Conservation (phyloP, 1,140 invertebrate species). For the Drosophila tsacasi region DNA sequence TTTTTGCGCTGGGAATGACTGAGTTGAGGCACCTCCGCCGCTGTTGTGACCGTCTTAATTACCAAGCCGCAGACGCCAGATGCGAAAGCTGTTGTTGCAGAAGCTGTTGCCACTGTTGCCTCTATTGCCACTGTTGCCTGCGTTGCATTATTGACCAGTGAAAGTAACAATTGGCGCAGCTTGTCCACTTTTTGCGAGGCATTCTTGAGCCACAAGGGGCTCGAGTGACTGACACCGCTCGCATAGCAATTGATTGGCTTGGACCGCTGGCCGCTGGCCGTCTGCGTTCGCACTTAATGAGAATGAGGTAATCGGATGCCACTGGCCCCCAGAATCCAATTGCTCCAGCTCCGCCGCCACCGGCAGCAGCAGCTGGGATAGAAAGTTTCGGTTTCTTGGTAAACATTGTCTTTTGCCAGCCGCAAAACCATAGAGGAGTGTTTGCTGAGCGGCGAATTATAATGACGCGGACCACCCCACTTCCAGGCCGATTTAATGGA, state of each 20-base stretch:
- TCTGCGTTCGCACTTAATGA: constrained; percentile 17
- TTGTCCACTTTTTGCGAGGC: constrained; percentile 52
- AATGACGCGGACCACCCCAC: constrained; percentile 42
- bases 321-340: constrained; percentile 11
- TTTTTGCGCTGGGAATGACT: constrained; percentile 37
- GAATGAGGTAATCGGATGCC: constrained; percentile 56
- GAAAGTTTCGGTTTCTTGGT: constrained; percentile 61
- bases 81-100: constrained; percentile 73
- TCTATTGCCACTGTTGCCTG: constrained; percentile 39
- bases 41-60: constrained; percentile 65
- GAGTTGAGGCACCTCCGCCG: constrained; percentile 27
- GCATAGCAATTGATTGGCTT: constrained; percentile 45
- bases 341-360: not conserved
- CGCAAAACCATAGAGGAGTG: constrained; percentile 25
- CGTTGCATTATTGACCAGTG: constrained; percentile 79
- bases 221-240: constrained; percentile 20
- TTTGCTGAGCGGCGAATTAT: constrained; percentile 27
- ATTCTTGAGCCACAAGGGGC: constrained; percentile 49
- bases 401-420: constrained; percentile 59
- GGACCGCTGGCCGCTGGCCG: not conserved
- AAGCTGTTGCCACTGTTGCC: constrained; percentile 41
- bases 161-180: constrained; percentile 75
- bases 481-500: constrained; percentile 52
- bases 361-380: constrained; percentile 43
- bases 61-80: constrained; percentile 55